Evolutionary conservation across 92 coral and sea anemone genomes (phyloP).

Genomic region (Porites lobata): DNA sequence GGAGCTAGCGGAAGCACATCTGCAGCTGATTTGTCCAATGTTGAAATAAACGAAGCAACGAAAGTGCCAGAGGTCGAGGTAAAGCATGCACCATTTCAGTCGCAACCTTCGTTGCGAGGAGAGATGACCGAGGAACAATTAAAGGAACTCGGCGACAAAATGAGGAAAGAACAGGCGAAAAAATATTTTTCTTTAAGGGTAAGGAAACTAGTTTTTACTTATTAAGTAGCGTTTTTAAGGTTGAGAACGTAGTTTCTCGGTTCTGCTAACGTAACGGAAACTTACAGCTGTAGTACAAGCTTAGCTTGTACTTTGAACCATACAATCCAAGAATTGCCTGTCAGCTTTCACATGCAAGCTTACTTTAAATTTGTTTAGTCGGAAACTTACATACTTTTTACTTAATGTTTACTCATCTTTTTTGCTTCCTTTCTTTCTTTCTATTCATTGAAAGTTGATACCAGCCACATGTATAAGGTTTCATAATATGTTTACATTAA

Average conservation of each 20-base stretch:
- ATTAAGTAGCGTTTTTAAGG: not conserved
- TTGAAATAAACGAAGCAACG: conserved; percentile 20
- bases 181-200: conserved; percentile 95
- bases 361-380: no score
- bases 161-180: conserved; percentile 79
- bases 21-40: conserved; percentile 44
- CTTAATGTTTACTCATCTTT: no score
- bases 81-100: conserved; percentile 59
- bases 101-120: conserved; percentile 47
- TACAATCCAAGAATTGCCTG: no score
- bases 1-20: conserved; percentile 20
- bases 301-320: not conserved
- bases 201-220: conserved; percentile 13
- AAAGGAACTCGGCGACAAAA: conserved; percentile 63
- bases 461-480: no score
- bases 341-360: no score
- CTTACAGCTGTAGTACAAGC: no score
- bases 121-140: conserved; percentile 71
- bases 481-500: no score
- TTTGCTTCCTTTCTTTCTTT: no score
- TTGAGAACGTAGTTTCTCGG: not conserved
- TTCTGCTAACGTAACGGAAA: not conserved
- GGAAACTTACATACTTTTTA: no score
- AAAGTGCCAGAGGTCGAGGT: conserved; percentile 75
- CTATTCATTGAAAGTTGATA: no score